These are phyloP conservation scores for Naso thynnoides DNA, from an alignment of 2,797 vertebrate genomes.

Conservation along the genomic window DNA sequence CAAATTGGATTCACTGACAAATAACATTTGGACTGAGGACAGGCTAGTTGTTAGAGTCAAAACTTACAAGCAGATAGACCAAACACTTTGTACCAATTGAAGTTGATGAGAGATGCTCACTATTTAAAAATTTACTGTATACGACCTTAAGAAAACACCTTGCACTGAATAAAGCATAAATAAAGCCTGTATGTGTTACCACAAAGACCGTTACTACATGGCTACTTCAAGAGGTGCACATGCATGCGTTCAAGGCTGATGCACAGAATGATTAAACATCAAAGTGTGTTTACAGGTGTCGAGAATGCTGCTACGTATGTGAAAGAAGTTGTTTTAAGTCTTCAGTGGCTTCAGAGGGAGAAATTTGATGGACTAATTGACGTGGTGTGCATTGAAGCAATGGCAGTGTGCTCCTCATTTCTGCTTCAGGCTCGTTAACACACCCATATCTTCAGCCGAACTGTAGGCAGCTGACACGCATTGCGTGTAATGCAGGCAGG, in stretches of 20 bases:
- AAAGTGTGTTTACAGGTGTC: background rate
- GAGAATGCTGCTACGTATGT: background rate
- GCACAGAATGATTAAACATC: background rate
- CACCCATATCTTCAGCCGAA: background rate
- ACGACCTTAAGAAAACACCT: background rate
- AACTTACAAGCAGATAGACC: constrained; percentile 40
- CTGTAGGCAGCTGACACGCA: background rate
- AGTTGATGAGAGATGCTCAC: constrained; percentile 36
- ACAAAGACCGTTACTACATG: background rate
- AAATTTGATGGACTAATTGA: background rate
- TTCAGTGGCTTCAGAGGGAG: background rate
- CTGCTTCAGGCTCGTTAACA: too few relatives aligned
- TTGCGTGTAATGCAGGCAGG: background rate
- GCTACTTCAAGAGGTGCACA: background rate
- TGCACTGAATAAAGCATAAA: background rate
- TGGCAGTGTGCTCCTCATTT: background rate
- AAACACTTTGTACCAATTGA: constrained; percentile 9
- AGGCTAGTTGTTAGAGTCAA: constrained; percentile 60
- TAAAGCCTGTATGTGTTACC: background rate
- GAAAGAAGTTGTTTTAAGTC: background rate
- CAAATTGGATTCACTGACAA: constrained; percentile 77
- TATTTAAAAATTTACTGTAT: background rate
- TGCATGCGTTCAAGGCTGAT: background rate
- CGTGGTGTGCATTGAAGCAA: background rate
- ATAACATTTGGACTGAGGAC: constrained; percentile 71